Conservation (phyloP, 2,888 invertebrate genomes). For the Dastarcus helophoroides region DNA sequence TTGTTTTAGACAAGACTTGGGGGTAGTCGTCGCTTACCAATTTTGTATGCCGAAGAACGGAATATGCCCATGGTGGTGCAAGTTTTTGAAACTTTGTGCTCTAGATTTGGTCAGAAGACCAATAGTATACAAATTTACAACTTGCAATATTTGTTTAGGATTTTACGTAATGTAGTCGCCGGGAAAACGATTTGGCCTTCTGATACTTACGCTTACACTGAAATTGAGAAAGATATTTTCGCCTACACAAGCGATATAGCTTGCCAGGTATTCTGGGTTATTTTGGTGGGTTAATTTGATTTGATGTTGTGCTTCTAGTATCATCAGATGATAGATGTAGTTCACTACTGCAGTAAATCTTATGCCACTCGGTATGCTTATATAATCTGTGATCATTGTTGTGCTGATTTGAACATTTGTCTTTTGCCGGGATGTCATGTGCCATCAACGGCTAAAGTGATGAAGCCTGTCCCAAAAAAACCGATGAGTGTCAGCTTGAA, state of each 20-base stretch:
- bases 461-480: neutral
- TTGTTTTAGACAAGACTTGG: neutral
- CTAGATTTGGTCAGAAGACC: conserved; percentile 13
- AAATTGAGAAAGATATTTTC: conserved; percentile 33
- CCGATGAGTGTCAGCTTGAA: too few species aligned
- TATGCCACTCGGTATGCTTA: conserved; percentile 36
- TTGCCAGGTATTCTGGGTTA: conserved; percentile 35
- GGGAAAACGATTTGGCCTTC: conserved; percentile 17
- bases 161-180: conserved; percentile 23
- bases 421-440: conserved; percentile 36
- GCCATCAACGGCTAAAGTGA: conserved; percentile 23
- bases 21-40: conserved; percentile 10
- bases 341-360: conserved; percentile 35
- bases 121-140: conserved; percentile 25
- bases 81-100: conserved; percentile 28
- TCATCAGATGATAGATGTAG: conserved; percentile 32
- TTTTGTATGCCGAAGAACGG: conserved; percentile 18
- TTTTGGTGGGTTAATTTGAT: too few species aligned
- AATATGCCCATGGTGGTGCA: conserved; percentile 22
- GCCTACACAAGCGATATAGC: conserved; percentile 26
- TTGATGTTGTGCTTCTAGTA: conserved; percentile 29
- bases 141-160: conserved; percentile 28
- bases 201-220: conserved; percentile 23
- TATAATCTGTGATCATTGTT: conserved; percentile 38
- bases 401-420: conserved; percentile 33